Evolutionary conservation across 2,113 vertebrate genomes (phyloP).

Genomic region (Meriones unguiculatus): DNA sequence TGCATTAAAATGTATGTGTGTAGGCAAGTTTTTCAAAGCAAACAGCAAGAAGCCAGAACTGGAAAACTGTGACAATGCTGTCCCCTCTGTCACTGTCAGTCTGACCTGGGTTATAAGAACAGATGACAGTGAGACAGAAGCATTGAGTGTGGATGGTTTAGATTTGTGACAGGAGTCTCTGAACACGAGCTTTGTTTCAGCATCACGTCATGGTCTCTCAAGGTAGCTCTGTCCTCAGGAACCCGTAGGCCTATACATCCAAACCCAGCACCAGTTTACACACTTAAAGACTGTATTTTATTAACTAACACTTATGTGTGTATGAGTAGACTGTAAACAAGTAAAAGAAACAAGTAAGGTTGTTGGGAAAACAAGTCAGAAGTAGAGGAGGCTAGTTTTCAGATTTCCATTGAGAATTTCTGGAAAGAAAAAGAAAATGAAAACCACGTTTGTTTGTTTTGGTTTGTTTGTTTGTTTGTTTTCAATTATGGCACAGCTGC

Average conservation of each 20-base stretch:
- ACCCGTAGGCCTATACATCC: neutral
- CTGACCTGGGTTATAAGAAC: neutral
- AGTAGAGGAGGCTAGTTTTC: neutral
- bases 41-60: neutral
- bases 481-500: neutral
- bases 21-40: neutral
- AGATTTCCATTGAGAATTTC: neutral
- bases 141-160: neutral
- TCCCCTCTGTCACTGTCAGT: neutral
- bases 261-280: neutral
- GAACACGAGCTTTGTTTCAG: neutral
- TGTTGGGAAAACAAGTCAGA: neutral
- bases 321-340: neutral
- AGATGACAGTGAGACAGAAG: slow-evolving; percentile 22
- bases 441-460: neutral
- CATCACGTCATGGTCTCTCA: neutral
- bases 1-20: no score
- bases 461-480: no score
- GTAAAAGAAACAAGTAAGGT: neutral
- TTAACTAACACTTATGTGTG: neutral
- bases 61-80: no score
- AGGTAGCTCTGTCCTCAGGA: neutral
- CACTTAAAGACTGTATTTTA: neutral
- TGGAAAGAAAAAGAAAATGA: neutral
- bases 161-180: neutral